Evolutionary conservation across 2,888 invertebrate species (phyloP), one percentile per base, ranked within the genome.

Genomic region (Cerastis leucographa): DNA sequence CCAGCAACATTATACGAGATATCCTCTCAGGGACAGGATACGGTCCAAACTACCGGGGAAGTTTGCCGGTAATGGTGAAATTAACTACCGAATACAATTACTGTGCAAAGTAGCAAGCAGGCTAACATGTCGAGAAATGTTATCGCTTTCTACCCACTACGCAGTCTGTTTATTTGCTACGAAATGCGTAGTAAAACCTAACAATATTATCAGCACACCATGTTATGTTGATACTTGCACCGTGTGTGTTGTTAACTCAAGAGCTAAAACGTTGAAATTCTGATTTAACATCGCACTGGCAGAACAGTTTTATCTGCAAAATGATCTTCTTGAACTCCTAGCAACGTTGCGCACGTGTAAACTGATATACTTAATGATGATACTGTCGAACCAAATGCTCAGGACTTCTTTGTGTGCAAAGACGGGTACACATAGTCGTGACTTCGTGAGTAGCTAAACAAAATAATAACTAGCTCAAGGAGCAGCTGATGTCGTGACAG

Each of bases 401-500:
- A 0, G 72, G 61, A 81, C 19, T 83, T 72, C 66, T 78, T 78
- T 78, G 65, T 77, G 35, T 71, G 46, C 71, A 64, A 75, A 71
- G 71, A 76, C 76, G 77, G 76, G 82, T 84, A 80, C 71, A 79
- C 81, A 83, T 78, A 68, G 49, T 89, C 72, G 76, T 88, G 81
- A 85, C 87, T 85, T 89, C 72, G 76, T 88, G 81, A 85, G 87
- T 85, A 89, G 85, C 69, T 80, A 87, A 89, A 90, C 89, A 93
- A 92, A 92, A 92, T 87, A 87, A 92, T 91, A 91, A 92, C 91
- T 93, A 92, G 91, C 87, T 89, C 80, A 91, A 94, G 93, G 91
- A 92, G 95, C 96, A 96, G 96, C 96, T 95, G 96, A 95, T 93
- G 90, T 71, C 87, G 83, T 87, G 95, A 95, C 97, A 97, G 97